phyloP scores from a whole-genome alignment of 2,113 vertebrate species.

The Syngnathus floridae region DNA sequence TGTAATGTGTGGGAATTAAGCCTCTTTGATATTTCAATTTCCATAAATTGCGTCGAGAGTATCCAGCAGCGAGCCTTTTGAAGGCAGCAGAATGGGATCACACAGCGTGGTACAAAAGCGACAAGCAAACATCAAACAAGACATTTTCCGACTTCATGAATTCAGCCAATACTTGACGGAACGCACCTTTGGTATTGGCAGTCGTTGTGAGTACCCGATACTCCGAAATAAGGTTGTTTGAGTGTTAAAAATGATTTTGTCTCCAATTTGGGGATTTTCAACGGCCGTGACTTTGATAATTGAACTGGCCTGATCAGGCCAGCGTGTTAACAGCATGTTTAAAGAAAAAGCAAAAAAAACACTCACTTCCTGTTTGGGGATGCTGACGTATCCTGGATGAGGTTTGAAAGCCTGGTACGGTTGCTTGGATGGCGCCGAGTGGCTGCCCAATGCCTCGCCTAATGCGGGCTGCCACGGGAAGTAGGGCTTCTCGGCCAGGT shows the following conservation, averaged over 20 bases:
- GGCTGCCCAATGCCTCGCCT: slow-evolving; percentile 74
- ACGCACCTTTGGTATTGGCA: neutral
- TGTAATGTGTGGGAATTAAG: slow-evolving; percentile 45
- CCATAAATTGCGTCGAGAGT: slow-evolving; percentile 56
- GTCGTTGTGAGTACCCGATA: too few relatives aligned
- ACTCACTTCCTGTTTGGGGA: slow-evolving; percentile 89
- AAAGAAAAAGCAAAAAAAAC: neutral
- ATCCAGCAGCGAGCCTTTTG: slow-evolving; percentile 46
- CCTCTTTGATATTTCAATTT: slow-evolving; percentile 64
- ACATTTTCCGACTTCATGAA: slow-evolving; percentile 1
- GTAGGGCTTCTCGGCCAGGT: slow-evolving; percentile 82
- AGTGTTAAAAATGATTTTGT: too few relatives aligned
- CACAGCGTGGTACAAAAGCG: slow-evolving; percentile 36
- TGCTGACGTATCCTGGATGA: slow-evolving; percentile 85
- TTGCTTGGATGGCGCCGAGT: slow-evolving; percentile 77
- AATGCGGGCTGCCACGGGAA: slow-evolving; percentile 83
- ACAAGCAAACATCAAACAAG: slow-evolving; percentile 38
- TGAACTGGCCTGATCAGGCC: too few relatives aligned
- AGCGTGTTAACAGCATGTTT: too few relatives aligned
- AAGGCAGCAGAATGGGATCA: slow-evolving; percentile 45
- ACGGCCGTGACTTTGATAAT: too few relatives aligned
- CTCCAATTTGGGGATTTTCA: too few relatives aligned
- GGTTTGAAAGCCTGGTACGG: slow-evolving; percentile 75
- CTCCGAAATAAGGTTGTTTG: too few relatives aligned
- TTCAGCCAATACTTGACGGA: neutral